A percentile compares a stretch with the other conserved stretches of the same genome.
phyloP scores from a whole-genome alignment of 2,888 invertebrate species.

The Salpingus planirostris region DNA sequence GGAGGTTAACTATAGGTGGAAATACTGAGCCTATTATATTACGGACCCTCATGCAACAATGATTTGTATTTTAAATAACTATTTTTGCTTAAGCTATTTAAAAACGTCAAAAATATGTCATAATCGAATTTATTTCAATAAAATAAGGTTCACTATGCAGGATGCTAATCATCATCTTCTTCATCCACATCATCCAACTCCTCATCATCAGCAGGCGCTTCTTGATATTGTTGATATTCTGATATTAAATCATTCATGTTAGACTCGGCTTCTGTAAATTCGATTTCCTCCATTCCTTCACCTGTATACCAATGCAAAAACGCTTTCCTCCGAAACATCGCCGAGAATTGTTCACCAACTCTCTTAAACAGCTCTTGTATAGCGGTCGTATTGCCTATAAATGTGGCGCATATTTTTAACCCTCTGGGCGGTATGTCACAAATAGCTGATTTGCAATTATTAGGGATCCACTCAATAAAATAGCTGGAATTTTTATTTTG shows the following conservation, averaged over 20 bases:
- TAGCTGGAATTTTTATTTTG: constrained; percentile 62
- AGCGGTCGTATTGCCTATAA: constrained; percentile 55
- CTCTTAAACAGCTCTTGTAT: constrained; percentile 72
- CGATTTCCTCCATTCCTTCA: constrained; percentile 65
- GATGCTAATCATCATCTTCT: constrained; percentile 18
- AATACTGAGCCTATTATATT: too few relatives aligned
- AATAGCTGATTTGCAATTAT: constrained; percentile 63
- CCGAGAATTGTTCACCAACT: constrained; percentile 44
- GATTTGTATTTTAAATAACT: too few relatives aligned
- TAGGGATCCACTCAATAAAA: constrained; percentile 58
- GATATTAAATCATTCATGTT: constrained; percentile 67
- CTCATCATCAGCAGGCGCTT: constrained; percentile 50
- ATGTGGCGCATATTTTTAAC: constrained; percentile 58
- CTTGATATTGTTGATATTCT: constrained; percentile 71
- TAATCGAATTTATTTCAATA: too few relatives aligned
- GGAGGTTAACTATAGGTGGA: too few relatives aligned
- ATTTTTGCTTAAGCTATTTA: too few relatives aligned
- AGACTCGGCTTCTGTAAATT: constrained; percentile 63
- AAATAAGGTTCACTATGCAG: too few relatives aligned
- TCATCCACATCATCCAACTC: constrained; percentile 49
- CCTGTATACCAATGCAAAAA: constrained; percentile 73
- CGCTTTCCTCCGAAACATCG: constrained; percentile 63
- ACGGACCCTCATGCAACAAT: too few relatives aligned
- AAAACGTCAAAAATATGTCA: constrained; percentile 1
- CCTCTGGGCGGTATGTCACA: constrained; percentile 64